Percentiles rank a stretch among this genome's conserved stretches.
Evolutionary conservation across 2,797 vertebrate species (phyloP).

Genomic region (Prunella strophiata): DNA sequence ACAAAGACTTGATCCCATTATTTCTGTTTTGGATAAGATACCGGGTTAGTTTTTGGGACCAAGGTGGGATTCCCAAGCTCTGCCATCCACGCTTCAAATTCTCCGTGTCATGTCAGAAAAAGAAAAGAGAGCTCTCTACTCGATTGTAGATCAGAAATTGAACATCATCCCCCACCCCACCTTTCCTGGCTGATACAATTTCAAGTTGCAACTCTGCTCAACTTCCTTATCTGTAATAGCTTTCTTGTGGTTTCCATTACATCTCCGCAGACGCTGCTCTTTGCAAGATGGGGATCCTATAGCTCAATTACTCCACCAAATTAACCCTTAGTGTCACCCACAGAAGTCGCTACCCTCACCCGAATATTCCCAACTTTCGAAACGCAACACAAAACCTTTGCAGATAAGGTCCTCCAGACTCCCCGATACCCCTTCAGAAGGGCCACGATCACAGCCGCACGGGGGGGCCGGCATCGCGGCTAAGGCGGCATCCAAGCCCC

Average conservation of each 20-base stretch:
- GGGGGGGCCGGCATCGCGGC: background rate
- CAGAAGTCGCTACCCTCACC: background rate
- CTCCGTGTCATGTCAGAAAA: background rate
- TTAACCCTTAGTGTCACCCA: background rate
- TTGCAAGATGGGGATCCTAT: background rate
- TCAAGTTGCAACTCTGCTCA: slow-evolving; percentile 11
- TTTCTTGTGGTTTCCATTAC: background rate
- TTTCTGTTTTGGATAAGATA: background rate
- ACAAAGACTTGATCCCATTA: background rate
- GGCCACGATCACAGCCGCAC: background rate
- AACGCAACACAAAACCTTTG: background rate
- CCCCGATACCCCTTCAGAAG: background rate
- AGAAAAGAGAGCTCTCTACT: background rate
- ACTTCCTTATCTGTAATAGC: background rate
- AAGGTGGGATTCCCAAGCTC: background rate
- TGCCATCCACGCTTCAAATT: background rate
- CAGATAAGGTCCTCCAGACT: background rate
- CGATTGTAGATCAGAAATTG: background rate
- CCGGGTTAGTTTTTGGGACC: background rate
- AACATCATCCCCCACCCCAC: background rate
- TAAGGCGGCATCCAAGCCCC: background rate
- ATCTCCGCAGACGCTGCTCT: background rate
- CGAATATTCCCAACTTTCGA: background rate
- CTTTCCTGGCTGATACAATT: background rate
- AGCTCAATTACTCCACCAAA: background rate